Evolutionary conservation across 1,140 invertebrate genomes (phyloP), one percentile per base, ranked within the genome.

Genomic region (Tribolium castaneum): DNA sequence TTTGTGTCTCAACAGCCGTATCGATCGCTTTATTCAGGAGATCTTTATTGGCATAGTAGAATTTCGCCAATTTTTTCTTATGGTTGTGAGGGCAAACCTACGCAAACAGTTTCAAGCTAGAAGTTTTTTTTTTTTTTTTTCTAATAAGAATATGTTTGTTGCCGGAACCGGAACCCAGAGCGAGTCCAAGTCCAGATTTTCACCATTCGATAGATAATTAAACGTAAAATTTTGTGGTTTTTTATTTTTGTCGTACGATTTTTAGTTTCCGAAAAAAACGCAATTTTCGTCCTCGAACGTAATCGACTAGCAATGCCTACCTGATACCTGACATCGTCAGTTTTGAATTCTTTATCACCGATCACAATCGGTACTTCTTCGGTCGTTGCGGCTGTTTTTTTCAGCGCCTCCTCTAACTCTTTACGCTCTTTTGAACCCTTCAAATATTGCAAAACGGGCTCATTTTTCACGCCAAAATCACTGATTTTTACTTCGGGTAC

Each of bases 331-430:
- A 94, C 91, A 80, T 93, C 88, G 39, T 94, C 90, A 1, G 95
- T 95, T 76, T 90, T 91, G 81, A 95, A 93, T 87, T 95, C 94
- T 87, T 98, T 91, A 78, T 94, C 93, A 7, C 96, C 97, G 85
- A 99, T 97, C 14, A 99, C 91, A 83, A 99, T 94, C 0, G 98
- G 98, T 56, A 99, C 91, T 79, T 99, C 97, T 84, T 94, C 91
- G 39, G 92, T 92, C 49, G 90, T 89, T 14, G 86, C 87, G 19
- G 91, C 88, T 82, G 91, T 92, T 70, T 91, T 87, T 78, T 94
- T 89, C 2, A 99, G 86, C 52, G 92, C 92, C 66, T 90, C 89
- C 82, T 94, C 91, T 7, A 99, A 86, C 70, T 93, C 92, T 70
- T 89, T 87, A 56, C 96, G 91, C 86, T 99, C 98, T 51, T 90